Base-by-base conservation (phyloP, 1,140 invertebrate species). In the Andrena cerasifolii region DNA sequence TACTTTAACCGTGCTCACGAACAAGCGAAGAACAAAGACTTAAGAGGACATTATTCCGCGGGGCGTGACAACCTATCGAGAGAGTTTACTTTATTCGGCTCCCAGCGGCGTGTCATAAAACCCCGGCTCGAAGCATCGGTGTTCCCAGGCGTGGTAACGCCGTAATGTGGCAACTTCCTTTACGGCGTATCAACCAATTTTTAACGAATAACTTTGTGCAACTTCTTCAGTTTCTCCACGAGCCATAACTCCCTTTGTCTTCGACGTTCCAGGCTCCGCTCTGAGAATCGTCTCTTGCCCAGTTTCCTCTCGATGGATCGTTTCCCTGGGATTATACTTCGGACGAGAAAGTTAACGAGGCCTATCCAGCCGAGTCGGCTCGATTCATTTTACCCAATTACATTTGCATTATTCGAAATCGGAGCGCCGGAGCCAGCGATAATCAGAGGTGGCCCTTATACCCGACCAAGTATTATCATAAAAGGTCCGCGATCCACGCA, bases 401-500 rank as follows among this genome's bases (percentile, higher is more conserved):
- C 43, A 8, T 58, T 67, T 26, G 28, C 47, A 8, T 49, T 36
- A n/a, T 14, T 31, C 28, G 54, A 24, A 54, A 77, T 49, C 4
- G 36, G 45, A 40, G 14, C 74, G 66, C 18, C 61, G 49, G 33
- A 18, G 26, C 18, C 21, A 45, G 5, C 54, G 67, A 71, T 77
- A 51, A 71, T 79, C 61, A 79, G 74, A 62, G 70, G 51, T 56
- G 61, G 56, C 56, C 6, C 43, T 40, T 66, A 63, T 24, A 31
- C 28, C 21, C 40, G 65, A 10, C 45, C 16, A 65, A 78, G 72
- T 45, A 83, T 83, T 79, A 83, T 83, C 63, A 83, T 83, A 83
- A 83, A 74, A 67, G 59, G 53, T 40, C 36, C 53, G 65, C 70
- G 65, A 51, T 67, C 76, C 65, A 61, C 86, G 88, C 85, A 83